Evolutionary conservation across 30 jellyfish, hydroid and myxozoan species (phyloP).

Genomic region (Calvadosia cruxmelitensis): DNA sequence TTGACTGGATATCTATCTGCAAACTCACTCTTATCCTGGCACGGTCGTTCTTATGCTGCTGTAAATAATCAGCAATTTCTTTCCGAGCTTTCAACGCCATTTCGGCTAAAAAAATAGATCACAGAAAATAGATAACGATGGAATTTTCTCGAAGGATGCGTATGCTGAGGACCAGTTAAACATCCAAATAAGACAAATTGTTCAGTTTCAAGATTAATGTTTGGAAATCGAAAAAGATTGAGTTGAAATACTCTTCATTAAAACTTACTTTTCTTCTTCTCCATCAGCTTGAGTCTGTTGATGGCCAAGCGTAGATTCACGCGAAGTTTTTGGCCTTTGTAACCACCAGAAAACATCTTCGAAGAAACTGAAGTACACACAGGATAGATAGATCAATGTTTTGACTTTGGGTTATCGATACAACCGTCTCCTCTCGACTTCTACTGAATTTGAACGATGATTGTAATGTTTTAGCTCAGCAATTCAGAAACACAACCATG

Average conservation of each 20-base stretch:
- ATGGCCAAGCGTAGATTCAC: slow-evolving; percentile 67
- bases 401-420: too few species aligned
- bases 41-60: slow-evolving; percentile 62
- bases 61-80: slow-evolving; percentile 78
- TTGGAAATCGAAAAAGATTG: neutral
- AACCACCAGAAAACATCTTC: slow-evolving; percentile 66
- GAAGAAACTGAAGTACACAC: neutral
- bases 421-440: too few species aligned
- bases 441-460: too few species aligned
- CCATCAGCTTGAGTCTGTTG: slow-evolving; percentile 70
- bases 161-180: too few species aligned
- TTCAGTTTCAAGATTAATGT: too few species aligned
- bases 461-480: neutral
- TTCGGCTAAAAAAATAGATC: slow-evolving; percentile 51
- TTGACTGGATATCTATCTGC: neutral
- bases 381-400: too few species aligned
- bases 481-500: neutral
- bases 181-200: too few species aligned
- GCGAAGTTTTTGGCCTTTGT: slow-evolving; percentile 56
- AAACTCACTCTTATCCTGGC: slow-evolving; percentile 78
- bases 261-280: slow-evolving; percentile 70
- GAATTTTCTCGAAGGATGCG: too few species aligned
- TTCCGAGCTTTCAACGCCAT: slow-evolving; percentile 89
- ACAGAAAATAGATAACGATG: neutral
- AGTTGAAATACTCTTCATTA: neutral